Base-by-base conservation (phyloP, 1,140 invertebrate species). In the Caligus rogercresseyi region DNA sequence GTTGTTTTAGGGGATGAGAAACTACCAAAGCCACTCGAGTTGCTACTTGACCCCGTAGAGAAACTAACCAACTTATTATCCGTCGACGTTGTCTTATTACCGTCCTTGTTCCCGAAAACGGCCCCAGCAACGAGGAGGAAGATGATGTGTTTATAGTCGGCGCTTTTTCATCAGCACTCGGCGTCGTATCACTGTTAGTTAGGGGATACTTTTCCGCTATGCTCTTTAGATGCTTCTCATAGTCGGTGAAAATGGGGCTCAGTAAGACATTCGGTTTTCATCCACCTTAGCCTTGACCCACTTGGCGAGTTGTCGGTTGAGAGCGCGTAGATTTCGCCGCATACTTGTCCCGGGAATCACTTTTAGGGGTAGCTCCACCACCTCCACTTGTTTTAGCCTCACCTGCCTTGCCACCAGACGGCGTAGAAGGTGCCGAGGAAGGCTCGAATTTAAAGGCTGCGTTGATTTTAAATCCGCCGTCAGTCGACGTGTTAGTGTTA, bases 231-330 rank as follows among this genome's bases (percentile, higher is more conserved):
- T 78, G 72, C 53, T 80, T 83, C 67, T 86, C 83, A 75, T 95
- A 95, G 74, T 91, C 89, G 64, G 79, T 79, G 73, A 94, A 93
- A 69, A 92, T 83, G 51, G 89, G 89, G 18, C 83, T 84, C 4
- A 95, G 75, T 70, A 90, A 84, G 71, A 88, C 89, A 66, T 83
- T 80, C 2, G 87, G 74, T 86, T 89, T 68, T 83, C 78, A 63
- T 87, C 82, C 1, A 93, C 81, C 72, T 92, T 84, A 64, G 81
- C 79, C 68, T 84, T 82, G 51, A 94, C 87, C 87, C 89, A 95
- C 58, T 83, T 78, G 1, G 82, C 75, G n/a, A 93, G 81, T 70
- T 83, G 81, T 71, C 83, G 79, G 75, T 95, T 95, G 15, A 95
- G 75, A 53, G 79, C 80, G 73, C 84, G 87, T 52, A 93, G 73